Evolutionary conservation across 2,888 invertebrate genomes (phyloP).

Genomic region (Caenorhabditis becei): DNA sequence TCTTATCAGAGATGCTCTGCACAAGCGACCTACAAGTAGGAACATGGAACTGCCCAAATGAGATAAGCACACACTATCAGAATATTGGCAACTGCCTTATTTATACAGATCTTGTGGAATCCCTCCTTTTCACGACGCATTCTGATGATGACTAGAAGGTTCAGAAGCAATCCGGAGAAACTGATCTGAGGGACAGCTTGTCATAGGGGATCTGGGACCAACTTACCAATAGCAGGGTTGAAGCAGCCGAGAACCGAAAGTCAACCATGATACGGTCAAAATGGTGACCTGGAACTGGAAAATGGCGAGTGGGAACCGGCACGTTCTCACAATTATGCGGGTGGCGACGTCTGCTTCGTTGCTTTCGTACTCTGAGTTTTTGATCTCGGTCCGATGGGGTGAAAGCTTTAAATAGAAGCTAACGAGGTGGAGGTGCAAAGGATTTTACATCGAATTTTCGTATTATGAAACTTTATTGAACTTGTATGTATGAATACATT

Average conservation of each 20-base stretch:
- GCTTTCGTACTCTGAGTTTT: neutral
- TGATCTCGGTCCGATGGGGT: neutral
- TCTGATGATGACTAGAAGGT: neutral
- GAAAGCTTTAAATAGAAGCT: neutral
- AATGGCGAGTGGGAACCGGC: neutral
- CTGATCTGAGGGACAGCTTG: neutral
- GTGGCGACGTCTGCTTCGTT: neutral
- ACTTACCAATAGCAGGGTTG: neutral
- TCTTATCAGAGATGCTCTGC: no score
- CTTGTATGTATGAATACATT: no score
- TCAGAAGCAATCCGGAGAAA: no score
- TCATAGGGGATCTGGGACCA: no score
- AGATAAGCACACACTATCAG: constrained; percentile 35
- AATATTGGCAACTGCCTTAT: constrained; percentile 49
- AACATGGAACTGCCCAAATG: constrained; percentile 48
- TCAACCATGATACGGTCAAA: neutral
- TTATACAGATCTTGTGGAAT: constrained; percentile 52
- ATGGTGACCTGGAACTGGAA: neutral
- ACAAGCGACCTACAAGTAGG: constrained; percentile 27
- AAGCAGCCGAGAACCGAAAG: neutral
- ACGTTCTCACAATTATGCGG: constrained; percentile 4
- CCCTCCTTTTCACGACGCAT: constrained; percentile 49
- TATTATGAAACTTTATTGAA: no score
- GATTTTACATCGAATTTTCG: no score
- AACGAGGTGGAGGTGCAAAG: neutral